These are phyloP conservation scores for Polymixis lichenea DNA, from an alignment of 2,888 invertebrate species.

Conservation along the genomic window DNA sequence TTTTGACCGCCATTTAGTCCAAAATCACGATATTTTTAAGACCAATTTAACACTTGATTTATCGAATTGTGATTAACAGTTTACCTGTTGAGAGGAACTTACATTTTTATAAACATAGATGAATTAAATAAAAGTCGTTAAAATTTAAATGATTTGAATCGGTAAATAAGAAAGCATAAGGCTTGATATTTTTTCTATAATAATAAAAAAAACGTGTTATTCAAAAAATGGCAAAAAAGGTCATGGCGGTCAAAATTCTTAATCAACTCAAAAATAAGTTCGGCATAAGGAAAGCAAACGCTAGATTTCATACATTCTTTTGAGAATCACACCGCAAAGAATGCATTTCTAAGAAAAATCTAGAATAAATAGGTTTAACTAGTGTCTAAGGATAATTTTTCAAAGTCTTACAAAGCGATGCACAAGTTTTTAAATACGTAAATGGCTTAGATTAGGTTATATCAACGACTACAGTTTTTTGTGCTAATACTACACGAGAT, in stretches of 20 bases:
- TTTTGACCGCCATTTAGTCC: slow-evolving; percentile 48
- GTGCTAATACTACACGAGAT: slow-evolving; percentile 63
- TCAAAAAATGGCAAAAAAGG: not conserved
- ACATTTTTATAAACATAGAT: not conserved
- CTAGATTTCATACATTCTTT: slow-evolving; percentile 60
- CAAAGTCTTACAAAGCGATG: slow-evolving; percentile 65
- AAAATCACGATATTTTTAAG: not conserved
- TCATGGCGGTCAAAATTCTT: slow-evolving; percentile 53
- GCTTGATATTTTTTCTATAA: not conserved
- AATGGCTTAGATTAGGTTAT: slow-evolving; percentile 64
- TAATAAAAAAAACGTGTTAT: not conserved
- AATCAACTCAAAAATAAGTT: slow-evolving; percentile 20
- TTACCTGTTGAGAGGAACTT: not conserved
- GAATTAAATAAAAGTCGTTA: not conserved
- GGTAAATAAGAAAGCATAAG: not conserved
- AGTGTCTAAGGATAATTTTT: slow-evolving; percentile 63
- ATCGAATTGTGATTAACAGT: slow-evolving; percentile 5
- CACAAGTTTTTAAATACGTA: slow-evolving; percentile 70
- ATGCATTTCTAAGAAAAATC: slow-evolving; percentile 63
- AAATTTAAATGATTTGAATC: not conserved
- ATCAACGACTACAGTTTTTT: slow-evolving; percentile 52
- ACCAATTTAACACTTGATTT: not conserved
- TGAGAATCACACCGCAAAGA: slow-evolving; percentile 40
- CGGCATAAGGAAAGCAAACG: slow-evolving; percentile 44
- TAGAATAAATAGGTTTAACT: slow-evolving; percentile 51